Evolutionary conservation across 2,888 invertebrate species (phyloP).

Genomic region (Meganola albula): DNA sequence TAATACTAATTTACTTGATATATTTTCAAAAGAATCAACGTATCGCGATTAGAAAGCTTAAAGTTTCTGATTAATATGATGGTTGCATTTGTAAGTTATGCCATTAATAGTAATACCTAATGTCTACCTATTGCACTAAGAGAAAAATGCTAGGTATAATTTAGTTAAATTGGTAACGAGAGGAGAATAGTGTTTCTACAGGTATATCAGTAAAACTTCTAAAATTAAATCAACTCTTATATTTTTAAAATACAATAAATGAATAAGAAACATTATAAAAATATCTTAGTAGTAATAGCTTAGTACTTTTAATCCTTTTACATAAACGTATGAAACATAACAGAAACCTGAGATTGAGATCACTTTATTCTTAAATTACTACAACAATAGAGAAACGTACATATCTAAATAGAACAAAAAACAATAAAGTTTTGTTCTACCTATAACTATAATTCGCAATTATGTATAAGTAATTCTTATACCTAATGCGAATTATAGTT

Average conservation of each 20-base stretch:
- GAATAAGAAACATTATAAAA: slow-evolving; percentile 2
- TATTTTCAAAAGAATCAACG: background rate
- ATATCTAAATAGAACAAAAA: slow-evolving; percentile 1
- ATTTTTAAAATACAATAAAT: slow-evolving; percentile 1
- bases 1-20: background rate
- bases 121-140: background rate
- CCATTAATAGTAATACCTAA: background rate
- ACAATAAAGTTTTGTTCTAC: background rate
- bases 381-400: slow-evolving; percentile 2
- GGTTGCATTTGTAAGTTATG: background rate
- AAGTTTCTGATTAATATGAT: background rate
- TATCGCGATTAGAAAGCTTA: background rate
- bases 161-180: slow-evolving; percentile 1
- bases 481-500: slow-evolving; percentile 1
- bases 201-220: slow-evolving; percentile 2
- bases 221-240: slow-evolving; percentile 1
- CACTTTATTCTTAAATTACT: slow-evolving; percentile 1
- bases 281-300: slow-evolving; percentile 1
- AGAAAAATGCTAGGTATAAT: background rate
- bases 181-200: slow-evolving; percentile 1
- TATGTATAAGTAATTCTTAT: background rate
- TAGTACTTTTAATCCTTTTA: slow-evolving; percentile 1
- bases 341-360: slow-evolving; percentile 1
- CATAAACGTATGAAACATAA: slow-evolving; percentile 1
- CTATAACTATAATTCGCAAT: background rate